Base-by-base conservation (phyloP, 2,888 invertebrate genomes). In the Dexiosoma caninum region DNA sequence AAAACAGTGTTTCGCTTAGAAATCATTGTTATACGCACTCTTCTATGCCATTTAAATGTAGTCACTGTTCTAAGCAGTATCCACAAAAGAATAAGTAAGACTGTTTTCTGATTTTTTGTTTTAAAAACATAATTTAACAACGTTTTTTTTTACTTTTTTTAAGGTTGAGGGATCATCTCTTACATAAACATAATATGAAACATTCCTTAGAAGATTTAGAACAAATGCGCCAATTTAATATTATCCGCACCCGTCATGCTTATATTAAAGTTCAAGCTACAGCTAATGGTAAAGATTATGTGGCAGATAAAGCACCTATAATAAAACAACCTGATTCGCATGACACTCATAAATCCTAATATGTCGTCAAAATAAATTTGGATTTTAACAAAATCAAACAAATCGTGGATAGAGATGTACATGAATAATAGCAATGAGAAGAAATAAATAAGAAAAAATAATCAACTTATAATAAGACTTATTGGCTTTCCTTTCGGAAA, bases 11-110 rank as follows among this genome's bases (percentile, higher is more conserved):
- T 49, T 83, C 83, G 6, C 51, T 83, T 14, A 53, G 81, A 16
- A 83, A 81, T 74, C 83, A 83, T 64, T 51, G 66, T 23, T 83
- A 74, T 27, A 66, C 51, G 4, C 83, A 83, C 27, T 51, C 75
- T 8, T 66, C 64, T 9, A 83, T 80, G 83, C 83, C 83, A 1
- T 82, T 83, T 27, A 69, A 69, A 40, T 69, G 83, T 32, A 64
- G 32, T 7, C 72, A 35, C 35, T 83, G 82, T 35, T 59, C 75
- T 3, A 82, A 82, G n/a, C 75, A 78, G 14, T 83, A 77, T 66
- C 83, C 82, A n/a, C 78, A 82, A 27, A 83, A 82, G 42, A 77
- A 78, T 46, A 82, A 79, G 83, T 83, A 69, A 37, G 75, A 7
- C n/a, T 7, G n/a, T 71, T 23, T 35, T 55, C 42, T 27, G 42